Evolutionary conservation across 2,113 vertebrate genomes (phyloP).

Genomic region (Nothobranchius furzeri): DNA sequence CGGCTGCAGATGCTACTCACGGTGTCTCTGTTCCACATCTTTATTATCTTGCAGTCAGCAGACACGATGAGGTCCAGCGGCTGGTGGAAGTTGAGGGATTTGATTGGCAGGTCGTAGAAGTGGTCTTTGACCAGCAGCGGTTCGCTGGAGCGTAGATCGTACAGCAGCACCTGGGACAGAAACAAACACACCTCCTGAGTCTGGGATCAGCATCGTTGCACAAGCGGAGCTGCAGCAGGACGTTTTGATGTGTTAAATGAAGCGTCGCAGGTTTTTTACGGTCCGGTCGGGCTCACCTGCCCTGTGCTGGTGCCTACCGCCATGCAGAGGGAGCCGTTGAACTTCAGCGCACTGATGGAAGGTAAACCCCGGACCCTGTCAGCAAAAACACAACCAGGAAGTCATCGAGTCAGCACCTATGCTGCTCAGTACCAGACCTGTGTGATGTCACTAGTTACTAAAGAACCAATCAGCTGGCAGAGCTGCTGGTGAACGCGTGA

Average conservation of each 20-base stretch:
- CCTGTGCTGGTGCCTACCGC: constrained; percentile 95
- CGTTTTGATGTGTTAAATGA: too few species aligned
- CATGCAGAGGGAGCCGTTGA: constrained; percentile 88
- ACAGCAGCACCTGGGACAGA: constrained; percentile 86
- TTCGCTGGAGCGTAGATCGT: constrained; percentile 91
- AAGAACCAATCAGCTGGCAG: too few species aligned
- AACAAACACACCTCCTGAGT: not conserved
- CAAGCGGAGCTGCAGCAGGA: too few species aligned
- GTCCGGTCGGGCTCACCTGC: constrained; percentile 80
- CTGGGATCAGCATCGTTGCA: too few species aligned
- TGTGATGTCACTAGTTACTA: too few species aligned
- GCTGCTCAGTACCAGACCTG: too few species aligned
- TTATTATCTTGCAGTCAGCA: constrained; percentile 93
- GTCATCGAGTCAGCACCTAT: not conserved
- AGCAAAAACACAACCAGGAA: constrained; percentile 17
- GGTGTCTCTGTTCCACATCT: constrained; percentile 94
- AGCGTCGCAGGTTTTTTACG: too few species aligned
- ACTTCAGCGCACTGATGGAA: constrained; percentile 89
- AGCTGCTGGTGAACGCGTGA: too few species aligned
- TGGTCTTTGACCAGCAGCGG: constrained; percentile 95
- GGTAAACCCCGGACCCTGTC: constrained; percentile 89
- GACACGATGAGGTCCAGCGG: constrained; percentile 90
- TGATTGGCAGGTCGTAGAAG: constrained; percentile 92
- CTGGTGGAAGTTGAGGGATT: constrained; percentile 88
- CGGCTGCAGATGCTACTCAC: constrained; percentile 66